phyloP scores from a whole-genome alignment of 2,113 vertebrate genomes.

The Caranx melampygus region DNA sequence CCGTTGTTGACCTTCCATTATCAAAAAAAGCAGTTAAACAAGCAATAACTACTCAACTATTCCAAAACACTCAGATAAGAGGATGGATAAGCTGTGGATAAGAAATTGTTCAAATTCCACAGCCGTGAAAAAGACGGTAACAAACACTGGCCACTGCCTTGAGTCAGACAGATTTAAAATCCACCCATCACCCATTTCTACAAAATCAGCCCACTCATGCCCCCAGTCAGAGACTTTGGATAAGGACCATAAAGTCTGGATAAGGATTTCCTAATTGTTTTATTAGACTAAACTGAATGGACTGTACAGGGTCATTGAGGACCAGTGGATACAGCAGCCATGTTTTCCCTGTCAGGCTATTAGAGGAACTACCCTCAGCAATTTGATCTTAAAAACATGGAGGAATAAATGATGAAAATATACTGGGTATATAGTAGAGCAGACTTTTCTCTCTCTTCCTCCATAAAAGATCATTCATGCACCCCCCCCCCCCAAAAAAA shows the following conservation, averaged over 20 bases:
- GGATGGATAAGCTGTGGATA: slow-evolving; percentile 36
- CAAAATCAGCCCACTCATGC: not conserved
- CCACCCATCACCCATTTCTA: not conserved
- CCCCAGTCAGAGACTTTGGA: slow-evolving; percentile 7
- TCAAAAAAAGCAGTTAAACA: slow-evolving; percentile 49
- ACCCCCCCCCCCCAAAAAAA: not conserved
- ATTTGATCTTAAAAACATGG: not conserved
- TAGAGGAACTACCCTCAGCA: not conserved
- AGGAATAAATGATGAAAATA: not conserved
- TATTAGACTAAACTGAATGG: not conserved
- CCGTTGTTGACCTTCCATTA: slow-evolving; percentile 60
- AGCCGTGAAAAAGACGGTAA: slow-evolving; percentile 44
- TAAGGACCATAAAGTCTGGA: slow-evolving; percentile 12
- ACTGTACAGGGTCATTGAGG: not conserved
- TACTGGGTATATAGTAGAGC: not conserved
- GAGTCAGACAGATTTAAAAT: slow-evolving; percentile 43
- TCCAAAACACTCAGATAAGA: slow-evolving; percentile 67
- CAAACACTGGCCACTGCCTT: slow-evolving; percentile 7
- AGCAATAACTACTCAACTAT: slow-evolving; percentile 45
- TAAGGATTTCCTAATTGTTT: slow-evolving; percentile 12
- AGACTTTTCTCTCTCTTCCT: not conserved
- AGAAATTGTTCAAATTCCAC: slow-evolving; percentile 62
- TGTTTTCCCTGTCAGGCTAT: not conserved
- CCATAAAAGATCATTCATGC: not conserved
- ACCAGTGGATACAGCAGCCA: not conserved